Percentiles rank a stretch among this genome's conserved stretches.
Conservation (phyloP, 2,797 vertebrate species). For the Dallia pectoralis region DNA sequence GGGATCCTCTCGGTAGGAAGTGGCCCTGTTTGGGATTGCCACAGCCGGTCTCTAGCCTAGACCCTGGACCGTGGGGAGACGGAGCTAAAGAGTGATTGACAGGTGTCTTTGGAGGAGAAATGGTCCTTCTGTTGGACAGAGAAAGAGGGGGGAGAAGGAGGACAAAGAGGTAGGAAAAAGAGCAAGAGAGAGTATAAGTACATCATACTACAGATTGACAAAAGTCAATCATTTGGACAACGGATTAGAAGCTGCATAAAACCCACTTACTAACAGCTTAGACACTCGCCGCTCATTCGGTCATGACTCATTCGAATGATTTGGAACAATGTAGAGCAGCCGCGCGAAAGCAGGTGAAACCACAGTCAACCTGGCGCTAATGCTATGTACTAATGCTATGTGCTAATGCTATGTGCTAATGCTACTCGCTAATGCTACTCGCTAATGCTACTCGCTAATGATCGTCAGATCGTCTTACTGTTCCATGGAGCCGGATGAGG, state of each 20-base stretch:
- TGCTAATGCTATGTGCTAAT: neutral
- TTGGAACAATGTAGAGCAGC: too few relatives aligned
- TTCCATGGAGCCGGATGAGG: constrained; percentile 54
- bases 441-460: neutral
- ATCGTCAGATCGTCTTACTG: constrained; percentile 59
- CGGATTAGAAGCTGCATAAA: too few relatives aligned
- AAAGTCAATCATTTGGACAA: neutral
- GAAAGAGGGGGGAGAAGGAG: constrained; percentile 9
- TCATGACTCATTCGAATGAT: neutral
- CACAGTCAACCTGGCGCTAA: too few relatives aligned
- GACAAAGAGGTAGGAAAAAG: too few relatives aligned
- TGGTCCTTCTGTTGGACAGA: constrained; percentile 72
- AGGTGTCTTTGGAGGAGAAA: constrained; percentile 86
- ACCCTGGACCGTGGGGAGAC: constrained; percentile 75
- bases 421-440: neutral
- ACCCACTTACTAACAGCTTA: too few relatives aligned
- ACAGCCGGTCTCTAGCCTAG: constrained; percentile 75
- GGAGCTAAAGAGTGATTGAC: constrained; percentile 80
- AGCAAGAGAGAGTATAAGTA: neutral
- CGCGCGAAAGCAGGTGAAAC: neutral
- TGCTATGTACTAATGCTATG: too few relatives aligned
- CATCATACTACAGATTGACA: neutral
- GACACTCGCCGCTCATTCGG: neutral
- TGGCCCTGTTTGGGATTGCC: constrained; percentile 80
- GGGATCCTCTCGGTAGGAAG: constrained; percentile 77